A percentile compares a stretch with the other conserved stretches of the same genome.
Conservation (phyloP, 1,140 invertebrate species). For the Polypedilum pembai region DNA sequence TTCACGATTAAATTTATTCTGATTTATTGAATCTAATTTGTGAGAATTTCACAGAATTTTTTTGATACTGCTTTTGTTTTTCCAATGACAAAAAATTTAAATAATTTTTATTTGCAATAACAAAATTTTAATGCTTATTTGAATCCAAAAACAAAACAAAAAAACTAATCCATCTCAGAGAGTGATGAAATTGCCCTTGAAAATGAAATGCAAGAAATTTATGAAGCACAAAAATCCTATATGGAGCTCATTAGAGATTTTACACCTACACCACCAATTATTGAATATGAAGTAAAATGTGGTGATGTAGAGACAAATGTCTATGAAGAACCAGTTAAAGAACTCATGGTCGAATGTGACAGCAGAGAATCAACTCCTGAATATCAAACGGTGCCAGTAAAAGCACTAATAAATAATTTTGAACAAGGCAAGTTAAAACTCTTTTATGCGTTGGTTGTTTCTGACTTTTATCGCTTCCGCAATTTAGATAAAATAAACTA, state of each 20-base stretch:
- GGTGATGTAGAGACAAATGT: slow-evolving; percentile 16
- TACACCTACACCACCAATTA: not conserved
- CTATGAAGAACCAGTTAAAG: not conserved
- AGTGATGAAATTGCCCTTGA: not conserved
- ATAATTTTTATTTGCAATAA: not conserved
- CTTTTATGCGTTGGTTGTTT: not conserved
- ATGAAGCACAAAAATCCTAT: not conserved
- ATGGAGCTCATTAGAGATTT: not conserved
- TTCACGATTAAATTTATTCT: too few species aligned
- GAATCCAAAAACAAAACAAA: not conserved
- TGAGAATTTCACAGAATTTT: too few species aligned
- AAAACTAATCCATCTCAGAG: not conserved
- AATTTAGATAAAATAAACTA: not conserved
- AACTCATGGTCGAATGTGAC: not conserved
- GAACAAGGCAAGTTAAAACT: slow-evolving; percentile 8
- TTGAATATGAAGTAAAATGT: not conserved
- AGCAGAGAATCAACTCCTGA: not conserved
- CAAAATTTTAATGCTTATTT: not conserved
- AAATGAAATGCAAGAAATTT: slow-evolving; percentile 5
- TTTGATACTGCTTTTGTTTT: too few species aligned
- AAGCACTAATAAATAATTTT: not conserved
- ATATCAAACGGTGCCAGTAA: not conserved
- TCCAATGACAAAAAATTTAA: too few species aligned
- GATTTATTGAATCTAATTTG: too few species aligned
- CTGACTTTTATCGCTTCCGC: not conserved